These are phyloP conservation scores for Onthophagus sagittarius DNA, from an alignment of 2,888 invertebrate genomes.

Conservation along the genomic window DNA sequence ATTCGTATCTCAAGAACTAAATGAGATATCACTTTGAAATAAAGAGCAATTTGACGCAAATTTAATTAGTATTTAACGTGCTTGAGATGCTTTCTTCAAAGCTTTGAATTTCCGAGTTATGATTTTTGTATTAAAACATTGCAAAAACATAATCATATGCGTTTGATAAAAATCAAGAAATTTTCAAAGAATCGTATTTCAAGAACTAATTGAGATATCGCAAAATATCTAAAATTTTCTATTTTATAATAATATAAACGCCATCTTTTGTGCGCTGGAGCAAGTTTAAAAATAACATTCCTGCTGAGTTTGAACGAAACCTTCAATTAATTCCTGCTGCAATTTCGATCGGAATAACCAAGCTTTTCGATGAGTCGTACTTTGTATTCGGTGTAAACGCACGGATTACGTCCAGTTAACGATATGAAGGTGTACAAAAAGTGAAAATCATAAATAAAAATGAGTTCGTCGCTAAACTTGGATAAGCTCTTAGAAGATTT, in stretches of 20 bases:
- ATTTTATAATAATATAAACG: background rate
- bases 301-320: background rate
- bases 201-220: no score
- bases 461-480: slow-evolving; percentile 40
- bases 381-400: background rate
- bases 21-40: no score
- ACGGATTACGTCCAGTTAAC: background rate
- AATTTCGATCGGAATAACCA: background rate
- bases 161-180: no score
- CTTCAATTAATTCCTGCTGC: background rate
- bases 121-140: no score
- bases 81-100: no score
- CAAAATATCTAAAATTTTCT: no score
- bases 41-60: no score
- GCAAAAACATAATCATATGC: no score
- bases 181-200: no score
- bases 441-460: background rate
- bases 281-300: background rate
- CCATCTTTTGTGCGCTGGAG: background rate
- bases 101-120: no score
- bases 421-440: background rate
- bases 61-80: no score
- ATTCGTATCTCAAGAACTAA: no score
- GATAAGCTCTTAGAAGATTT: slow-evolving; percentile 49
- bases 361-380: background rate